Conservation (phyloP, 2,113 vertebrate species). For the Chitala chitala region DNA sequence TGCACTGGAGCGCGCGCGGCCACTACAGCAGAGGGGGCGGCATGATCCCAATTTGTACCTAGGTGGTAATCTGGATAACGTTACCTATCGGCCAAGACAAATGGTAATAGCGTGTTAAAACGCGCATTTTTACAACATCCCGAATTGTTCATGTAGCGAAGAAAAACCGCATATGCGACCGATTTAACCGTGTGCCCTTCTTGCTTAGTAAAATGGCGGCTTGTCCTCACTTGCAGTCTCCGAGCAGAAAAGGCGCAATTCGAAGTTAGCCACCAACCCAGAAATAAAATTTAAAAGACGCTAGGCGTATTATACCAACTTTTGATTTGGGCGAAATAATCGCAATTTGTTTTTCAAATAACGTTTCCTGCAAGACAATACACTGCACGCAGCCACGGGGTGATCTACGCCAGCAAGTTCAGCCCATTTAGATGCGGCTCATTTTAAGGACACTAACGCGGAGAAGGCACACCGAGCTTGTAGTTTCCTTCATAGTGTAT, state of each 20-base stretch:
- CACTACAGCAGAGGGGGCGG: conserved; percentile 54
- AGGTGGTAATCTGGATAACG: background rate
- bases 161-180: background rate
- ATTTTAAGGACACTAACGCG: no score
- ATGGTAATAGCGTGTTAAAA: no score
- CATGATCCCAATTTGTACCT: background rate
- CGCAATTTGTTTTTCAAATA: no score
- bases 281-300: background rate
- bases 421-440: no score
- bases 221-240: conserved; percentile 55
- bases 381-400: no score
- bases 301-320: no score
- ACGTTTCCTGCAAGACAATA: no score
- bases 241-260: conserved; percentile 57
- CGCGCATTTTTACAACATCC: background rate
- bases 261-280: conserved; percentile 22
- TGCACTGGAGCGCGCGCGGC: conserved; percentile 58
- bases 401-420: no score
- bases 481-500: no score
- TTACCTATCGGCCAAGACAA: background rate
- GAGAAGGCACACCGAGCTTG: no score
- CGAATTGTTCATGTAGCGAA: background rate
- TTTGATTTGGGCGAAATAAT: no score
- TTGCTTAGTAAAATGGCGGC: conserved; percentile 72
- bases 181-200: conserved; percentile 46